These are phyloP conservation scores for Bothrops jararaca DNA, from an alignment of 2,113 vertebrate genomes.

Conservation along the genomic window DNA sequence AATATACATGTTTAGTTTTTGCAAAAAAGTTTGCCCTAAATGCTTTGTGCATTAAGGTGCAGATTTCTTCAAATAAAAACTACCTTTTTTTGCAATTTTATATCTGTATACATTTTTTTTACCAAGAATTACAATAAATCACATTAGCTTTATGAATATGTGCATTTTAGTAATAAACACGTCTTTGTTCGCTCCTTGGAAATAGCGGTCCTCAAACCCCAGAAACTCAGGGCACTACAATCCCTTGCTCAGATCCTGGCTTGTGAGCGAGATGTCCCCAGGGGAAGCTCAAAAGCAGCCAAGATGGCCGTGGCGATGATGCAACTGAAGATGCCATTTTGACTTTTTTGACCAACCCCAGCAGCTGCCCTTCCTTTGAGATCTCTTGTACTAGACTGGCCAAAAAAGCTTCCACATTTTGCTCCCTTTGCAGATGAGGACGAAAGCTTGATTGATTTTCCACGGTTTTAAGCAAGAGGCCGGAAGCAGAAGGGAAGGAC, in stretches of 20 bases:
- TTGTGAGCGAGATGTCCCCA: neutral
- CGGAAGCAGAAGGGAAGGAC: neutral
- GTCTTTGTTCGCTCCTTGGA: neutral
- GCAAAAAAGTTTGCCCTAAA: neutral
- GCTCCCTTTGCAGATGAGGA: neutral
- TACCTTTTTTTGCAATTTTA: neutral
- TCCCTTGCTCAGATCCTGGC: neutral
- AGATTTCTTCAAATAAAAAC: neutral
- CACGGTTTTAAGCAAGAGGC: neutral
- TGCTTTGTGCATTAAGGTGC: neutral
- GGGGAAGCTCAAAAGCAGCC: neutral
- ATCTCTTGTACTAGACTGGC: neutral
- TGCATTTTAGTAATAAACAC: neutral
- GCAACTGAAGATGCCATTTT: neutral
- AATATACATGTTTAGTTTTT: neutral
- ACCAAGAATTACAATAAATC: neutral
- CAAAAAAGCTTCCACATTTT: neutral
- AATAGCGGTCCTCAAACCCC: fast-evolving
- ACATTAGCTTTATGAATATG: neutral
- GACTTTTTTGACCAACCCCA: neutral
- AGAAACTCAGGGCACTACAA: neutral
- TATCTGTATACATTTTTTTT: neutral
- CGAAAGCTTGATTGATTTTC: constrained; percentile 15
- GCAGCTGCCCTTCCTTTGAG: neutral
- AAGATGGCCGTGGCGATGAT: neutral